Percentiles rank a stretch among this genome's conserved stretches.
phyloP scores from a whole-genome alignment of 1,140 invertebrate genomes.

The Trinorchestia longiramus region DNA sequence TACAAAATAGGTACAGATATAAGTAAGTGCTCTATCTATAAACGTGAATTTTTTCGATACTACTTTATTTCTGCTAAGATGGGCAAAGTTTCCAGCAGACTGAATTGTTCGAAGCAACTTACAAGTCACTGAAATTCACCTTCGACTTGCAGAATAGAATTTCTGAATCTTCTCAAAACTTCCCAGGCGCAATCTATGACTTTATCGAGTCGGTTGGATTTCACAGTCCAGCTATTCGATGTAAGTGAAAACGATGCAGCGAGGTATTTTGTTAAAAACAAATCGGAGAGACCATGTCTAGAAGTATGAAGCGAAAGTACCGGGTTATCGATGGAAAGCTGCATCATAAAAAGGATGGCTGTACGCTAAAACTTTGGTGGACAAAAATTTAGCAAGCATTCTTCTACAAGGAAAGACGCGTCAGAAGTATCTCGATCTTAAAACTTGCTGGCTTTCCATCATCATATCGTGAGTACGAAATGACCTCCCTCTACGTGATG shows the following conservation, averaged over 20 bases:
- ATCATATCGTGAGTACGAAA: background rate
- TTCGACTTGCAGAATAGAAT: background rate
- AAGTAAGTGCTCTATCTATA: too few relatives aligned
- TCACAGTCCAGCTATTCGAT: background rate
- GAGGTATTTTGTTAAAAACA: background rate
- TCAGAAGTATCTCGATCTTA: background rate
- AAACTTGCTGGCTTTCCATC: background rate
- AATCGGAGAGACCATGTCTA: background rate
- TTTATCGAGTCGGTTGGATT: background rate
- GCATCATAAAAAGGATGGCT: background rate
- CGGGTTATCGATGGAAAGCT: background rate
- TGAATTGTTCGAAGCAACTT: background rate
- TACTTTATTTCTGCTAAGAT: too few relatives aligned
- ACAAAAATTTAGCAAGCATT: background rate
- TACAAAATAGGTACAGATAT: too few relatives aligned
- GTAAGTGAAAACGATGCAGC: background rate
- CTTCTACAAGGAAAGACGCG: background rate
- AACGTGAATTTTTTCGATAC: too few relatives aligned
- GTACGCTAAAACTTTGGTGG: background rate
- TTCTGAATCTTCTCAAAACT: background rate
- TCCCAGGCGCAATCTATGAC: background rate
- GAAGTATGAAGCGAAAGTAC: background rate
- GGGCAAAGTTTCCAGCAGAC: background rate
- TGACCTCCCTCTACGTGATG: background rate
- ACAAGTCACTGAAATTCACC: background rate